phyloP scores from a whole-genome alignment of 2,113 vertebrate genomes.

The Apistogramma diplotaenia region DNA sequence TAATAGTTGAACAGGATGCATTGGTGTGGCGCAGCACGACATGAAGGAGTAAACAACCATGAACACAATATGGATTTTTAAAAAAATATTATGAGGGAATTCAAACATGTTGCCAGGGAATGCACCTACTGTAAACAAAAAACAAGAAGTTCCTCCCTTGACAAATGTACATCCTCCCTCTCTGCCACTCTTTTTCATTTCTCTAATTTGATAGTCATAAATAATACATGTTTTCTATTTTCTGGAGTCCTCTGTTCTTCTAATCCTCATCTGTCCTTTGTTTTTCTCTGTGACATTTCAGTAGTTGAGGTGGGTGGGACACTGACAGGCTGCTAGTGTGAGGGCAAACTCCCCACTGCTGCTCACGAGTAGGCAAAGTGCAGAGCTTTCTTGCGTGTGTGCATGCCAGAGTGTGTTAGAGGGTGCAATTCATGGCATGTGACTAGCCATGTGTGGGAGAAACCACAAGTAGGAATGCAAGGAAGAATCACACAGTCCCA shows the following conservation, averaged over 20 bases:
- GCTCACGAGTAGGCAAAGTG: slow-evolving; percentile 12
- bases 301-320: slow-evolving; percentile 47
- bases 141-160: background rate
- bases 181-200: background rate
- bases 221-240: slow-evolving; percentile 16
- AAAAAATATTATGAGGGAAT: background rate
- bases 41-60: background rate
- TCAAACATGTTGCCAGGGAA: background rate
- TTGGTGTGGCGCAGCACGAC: background rate
- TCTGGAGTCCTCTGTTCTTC: slow-evolving; percentile 4
- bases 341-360: slow-evolving; percentile 54
- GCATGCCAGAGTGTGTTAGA: background rate
- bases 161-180: background rate
- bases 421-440: slow-evolving; percentile 61
- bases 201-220: slow-evolving; percentile 30
- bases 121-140: no score
- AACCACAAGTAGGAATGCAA: background rate
- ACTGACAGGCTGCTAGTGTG: slow-evolving; percentile 66
- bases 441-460: slow-evolving; percentile 45
- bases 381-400: background rate
- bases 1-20: background rate
- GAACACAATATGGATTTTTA: background rate
- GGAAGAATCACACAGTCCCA: slow-evolving; percentile 16
- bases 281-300: slow-evolving; percentile 58
- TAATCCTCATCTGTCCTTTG: slow-evolving; percentile 10